These are phyloP conservation scores for Tenthredo livida DNA, from an alignment of 2,888 invertebrate species.

Conservation along the genomic window DNA sequence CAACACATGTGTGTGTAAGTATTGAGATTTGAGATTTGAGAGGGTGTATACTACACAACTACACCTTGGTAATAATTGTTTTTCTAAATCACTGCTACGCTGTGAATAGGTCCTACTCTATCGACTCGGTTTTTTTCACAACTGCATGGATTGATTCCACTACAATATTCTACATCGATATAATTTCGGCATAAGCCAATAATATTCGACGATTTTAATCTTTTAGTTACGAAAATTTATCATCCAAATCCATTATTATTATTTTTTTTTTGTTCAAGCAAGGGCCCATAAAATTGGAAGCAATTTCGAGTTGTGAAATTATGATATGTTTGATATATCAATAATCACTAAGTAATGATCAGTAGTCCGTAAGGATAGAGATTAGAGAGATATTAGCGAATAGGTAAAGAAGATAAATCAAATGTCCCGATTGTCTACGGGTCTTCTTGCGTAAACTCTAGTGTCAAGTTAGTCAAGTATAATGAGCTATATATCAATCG, in stretches of 20 bases:
- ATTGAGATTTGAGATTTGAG: neutral
- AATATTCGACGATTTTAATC: too few relatives aligned
- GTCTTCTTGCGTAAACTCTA: neutral
- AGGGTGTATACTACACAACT: too few relatives aligned
- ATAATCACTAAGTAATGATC: neutral
- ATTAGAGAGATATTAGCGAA: neutral
- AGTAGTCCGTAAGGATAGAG: neutral
- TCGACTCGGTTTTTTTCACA: neutral
- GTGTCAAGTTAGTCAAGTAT: neutral
- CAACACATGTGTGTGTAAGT: neutral
- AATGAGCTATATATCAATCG: constrained; percentile 6
- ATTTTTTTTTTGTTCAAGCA: neutral
- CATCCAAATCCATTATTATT: too few relatives aligned
- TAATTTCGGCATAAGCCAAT: too few relatives aligned
- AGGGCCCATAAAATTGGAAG: neutral
- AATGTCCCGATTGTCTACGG: neutral
- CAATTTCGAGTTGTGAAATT: neutral
- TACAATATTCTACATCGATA: too few relatives aligned
- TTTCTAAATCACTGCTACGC: neutral
- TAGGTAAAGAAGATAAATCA: neutral
- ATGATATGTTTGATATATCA: neutral
- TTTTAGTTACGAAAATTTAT: too few relatives aligned
- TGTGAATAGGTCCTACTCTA: neutral
- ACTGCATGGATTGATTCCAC: neutral
- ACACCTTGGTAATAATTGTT: too few relatives aligned